Conservation (phyloP, 2,888 invertebrate genomes). For the Tethea ocularis region DNA sequence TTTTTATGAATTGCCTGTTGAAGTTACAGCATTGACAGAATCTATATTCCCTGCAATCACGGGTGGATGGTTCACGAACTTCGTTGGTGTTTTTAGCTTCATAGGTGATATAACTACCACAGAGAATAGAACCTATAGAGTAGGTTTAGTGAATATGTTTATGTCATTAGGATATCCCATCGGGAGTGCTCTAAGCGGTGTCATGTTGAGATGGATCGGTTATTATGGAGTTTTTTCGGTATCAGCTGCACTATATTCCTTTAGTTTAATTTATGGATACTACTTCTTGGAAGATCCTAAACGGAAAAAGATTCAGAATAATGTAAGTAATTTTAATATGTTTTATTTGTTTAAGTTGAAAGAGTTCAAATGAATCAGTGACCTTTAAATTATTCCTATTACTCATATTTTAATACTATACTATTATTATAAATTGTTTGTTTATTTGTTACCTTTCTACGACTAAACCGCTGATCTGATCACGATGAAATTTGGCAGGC, state of each 20-base stretch:
- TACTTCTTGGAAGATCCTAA: constrained; percentile 87
- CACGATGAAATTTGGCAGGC: too few relatives aligned
- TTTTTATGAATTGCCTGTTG: constrained; percentile 91
- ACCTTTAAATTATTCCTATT: too few relatives aligned
- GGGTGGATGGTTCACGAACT: constrained; percentile 94
- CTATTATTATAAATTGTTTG: too few relatives aligned
- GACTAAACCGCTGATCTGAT: too few relatives aligned
- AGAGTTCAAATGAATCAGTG: too few relatives aligned
- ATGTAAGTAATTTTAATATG: constrained; percentile 53
- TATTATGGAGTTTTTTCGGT: constrained; percentile 92
- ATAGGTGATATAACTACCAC: constrained; percentile 93
- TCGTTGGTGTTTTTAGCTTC: constrained; percentile 94
- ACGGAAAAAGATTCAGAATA: constrained; percentile 42
- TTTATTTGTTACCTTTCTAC: too few relatives aligned
- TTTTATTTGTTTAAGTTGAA: too few relatives aligned
- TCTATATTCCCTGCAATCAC: constrained; percentile 91
- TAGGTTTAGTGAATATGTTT: constrained; percentile 94
- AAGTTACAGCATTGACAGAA: constrained; percentile 90
- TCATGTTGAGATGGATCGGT: constrained; percentile 87
- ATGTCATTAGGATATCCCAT: constrained; percentile 93
- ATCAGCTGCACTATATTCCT: constrained; percentile 88
- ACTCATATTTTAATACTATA: too few relatives aligned
- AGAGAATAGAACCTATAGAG: constrained; percentile 91
- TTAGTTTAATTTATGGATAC: constrained; percentile 89
- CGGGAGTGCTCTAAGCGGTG: constrained; percentile 93